These are phyloP conservation scores for Gasteruption jaculator DNA, from an alignment of 2,888 invertebrate genomes.

Conservation along the genomic window DNA sequence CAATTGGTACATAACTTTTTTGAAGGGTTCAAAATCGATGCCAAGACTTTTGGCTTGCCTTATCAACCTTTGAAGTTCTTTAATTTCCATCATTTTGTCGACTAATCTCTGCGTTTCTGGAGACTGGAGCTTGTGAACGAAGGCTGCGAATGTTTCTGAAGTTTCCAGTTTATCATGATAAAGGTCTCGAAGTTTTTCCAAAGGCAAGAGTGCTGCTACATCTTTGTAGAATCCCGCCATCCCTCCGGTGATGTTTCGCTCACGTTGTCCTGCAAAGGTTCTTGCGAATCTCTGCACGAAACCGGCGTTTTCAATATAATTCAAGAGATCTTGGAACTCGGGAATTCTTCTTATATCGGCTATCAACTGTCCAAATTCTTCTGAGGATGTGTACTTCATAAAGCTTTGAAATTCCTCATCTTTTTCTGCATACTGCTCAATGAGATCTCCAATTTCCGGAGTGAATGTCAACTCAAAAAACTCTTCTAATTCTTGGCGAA, in stretches of 20 bases:
- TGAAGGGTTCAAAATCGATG: too few relatives aligned
- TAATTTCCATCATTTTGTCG: too few relatives aligned
- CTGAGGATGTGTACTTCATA: too few relatives aligned
- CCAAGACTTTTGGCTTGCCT: too few relatives aligned
- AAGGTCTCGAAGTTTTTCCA: constrained; percentile 24
- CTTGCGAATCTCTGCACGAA: constrained; percentile 20
- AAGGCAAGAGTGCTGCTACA: constrained; percentile 27
- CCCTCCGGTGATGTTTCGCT: constrained; percentile 23
- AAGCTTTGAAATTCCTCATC: too few relatives aligned
- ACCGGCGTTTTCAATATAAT: constrained; percentile 20
- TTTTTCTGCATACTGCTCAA: too few relatives aligned
- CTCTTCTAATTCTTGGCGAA: too few relatives aligned
- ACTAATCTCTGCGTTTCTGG: constrained; percentile 25
- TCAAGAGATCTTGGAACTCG: constrained; percentile 19
- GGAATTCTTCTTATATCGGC: constrained; percentile 18
- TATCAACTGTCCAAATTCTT: constrained; percentile 27
- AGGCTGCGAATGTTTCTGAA: constrained; percentile 25
- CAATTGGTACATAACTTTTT: too few relatives aligned
- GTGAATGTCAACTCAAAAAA: too few relatives aligned
- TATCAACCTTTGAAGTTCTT: too few relatives aligned
- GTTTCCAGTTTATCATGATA: constrained; percentile 29
- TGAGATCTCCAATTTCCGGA: too few relatives aligned
- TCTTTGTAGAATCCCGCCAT: constrained; percentile 28
- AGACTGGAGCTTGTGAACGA: constrained; percentile 25
- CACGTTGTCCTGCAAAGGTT: too few relatives aligned